Evolutionary conservation across 1,140 invertebrate genomes (phyloP), one percentile per base, ranked within the genome.

Genomic region (Monomorium pharaonis): DNA sequence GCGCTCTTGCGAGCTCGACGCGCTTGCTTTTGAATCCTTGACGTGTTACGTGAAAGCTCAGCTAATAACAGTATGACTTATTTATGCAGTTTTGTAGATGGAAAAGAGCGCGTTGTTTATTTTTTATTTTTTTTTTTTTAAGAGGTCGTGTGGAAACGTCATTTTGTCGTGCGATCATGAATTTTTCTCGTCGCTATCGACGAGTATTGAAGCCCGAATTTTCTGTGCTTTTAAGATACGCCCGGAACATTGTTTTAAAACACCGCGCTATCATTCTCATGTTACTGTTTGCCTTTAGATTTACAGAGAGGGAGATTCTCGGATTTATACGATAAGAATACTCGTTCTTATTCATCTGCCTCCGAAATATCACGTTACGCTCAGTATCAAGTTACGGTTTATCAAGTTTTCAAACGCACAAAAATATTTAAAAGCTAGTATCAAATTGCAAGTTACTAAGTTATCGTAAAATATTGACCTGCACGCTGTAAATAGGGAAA

Each of bases 271-370:
- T 89, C 89, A 87, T 90, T 90, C 89, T 90, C 89, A 76, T 84
- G 18, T 90, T 90, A 89, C 89, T 89, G 89, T 90, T 90, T 87
- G 88, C 81, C 86, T 78, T 87, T 77, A 37, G 74, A 76, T 77
- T 87, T 30, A 60, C 78, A 27, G 54, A 75, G 63, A 78, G 88
- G 86, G 85, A 76, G 88, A 90, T 90, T 87, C 88, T 90, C 88
- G 88, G 88, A 90, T 90, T 90, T 89, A 85, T 85, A 85, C 81
- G 89, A 90, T 90, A 90, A 90, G 89, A 90, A 89, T 83, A 30
- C 88, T 70, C 88, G 60, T 89, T 90, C 86, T 90, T 90, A 90
- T 85, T 85, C 86, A 85, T 81, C 88, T 42, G 88, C 88, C 33
- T 85, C 54, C 47, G 87, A 90, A 90, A 87, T 90, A 90, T 90